These are phyloP conservation scores for Cantharis rustica DNA, from an alignment of 2,888 invertebrate species.

Conservation along the genomic window DNA sequence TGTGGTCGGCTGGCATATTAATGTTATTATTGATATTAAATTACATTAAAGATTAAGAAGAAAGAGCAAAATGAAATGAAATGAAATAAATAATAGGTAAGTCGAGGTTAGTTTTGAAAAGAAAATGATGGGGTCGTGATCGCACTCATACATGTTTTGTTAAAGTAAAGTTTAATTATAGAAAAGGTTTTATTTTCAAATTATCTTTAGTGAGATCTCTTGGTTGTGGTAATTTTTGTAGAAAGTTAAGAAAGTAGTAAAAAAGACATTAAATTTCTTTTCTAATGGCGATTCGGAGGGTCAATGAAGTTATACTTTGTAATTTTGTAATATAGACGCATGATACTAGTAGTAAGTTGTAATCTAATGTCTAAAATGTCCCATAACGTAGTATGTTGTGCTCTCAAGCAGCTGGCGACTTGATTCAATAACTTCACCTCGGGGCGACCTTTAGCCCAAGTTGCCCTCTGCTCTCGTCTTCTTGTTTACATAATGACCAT, in stretches of 20 bases:
- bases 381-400: constrained; percentile 29
- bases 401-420: constrained; percentile 39
- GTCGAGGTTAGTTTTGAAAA: neutral
- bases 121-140: neutral
- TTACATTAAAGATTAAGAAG: neutral
- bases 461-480: constrained; percentile 47
- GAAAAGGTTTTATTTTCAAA: neutral
- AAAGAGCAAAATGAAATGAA: neutral
- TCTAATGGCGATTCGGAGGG: neutral
- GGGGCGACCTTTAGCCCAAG: constrained; percentile 38
- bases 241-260: neutral
- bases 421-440: constrained; percentile 52
- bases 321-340: constrained; percentile 11
- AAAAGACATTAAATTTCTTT: neutral
- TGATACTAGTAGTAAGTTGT: constrained; percentile 11
- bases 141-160: neutral
- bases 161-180: neutral
- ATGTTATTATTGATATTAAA: neutral
- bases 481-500: constrained; percentile 56
- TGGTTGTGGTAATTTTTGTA: neutral
- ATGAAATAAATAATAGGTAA: neutral
- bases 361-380: constrained; percentile 27
- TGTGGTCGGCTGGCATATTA: no score
- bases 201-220: neutral
- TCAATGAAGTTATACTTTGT: constrained; percentile 20